Conservation (phyloP, 1,140 invertebrate genomes). For the Ooceraea biroi region DNA sequence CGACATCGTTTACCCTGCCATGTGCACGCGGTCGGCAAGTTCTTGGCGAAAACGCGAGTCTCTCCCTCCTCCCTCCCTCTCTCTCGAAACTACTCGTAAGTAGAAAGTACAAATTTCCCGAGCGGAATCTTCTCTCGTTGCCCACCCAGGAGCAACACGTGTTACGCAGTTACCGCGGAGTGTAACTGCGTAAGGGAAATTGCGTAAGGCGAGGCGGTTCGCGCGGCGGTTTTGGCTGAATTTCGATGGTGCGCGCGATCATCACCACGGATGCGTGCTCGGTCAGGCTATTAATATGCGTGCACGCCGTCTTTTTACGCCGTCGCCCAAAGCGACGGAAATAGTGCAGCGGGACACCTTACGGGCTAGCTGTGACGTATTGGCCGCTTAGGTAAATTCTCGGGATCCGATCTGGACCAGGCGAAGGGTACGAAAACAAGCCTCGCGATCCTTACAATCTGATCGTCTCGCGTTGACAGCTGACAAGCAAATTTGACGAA, state of each 20-base stretch:
- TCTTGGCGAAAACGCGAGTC: constrained; percentile 31
- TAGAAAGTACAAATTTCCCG: constrained; percentile 42
- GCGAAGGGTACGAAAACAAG: background rate
- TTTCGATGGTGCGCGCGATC: constrained; percentile 70
- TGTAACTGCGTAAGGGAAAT: constrained; percentile 40
- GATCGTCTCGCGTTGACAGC: too few species aligned
- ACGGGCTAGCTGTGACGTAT: constrained; percentile 62
- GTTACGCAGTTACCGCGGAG: too few species aligned
- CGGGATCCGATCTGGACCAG: constrained; percentile 22
- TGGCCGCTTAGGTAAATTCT: constrained; percentile 51
- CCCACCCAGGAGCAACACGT: constrained; percentile 17
- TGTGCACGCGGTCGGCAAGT: constrained; percentile 28
- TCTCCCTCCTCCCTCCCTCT: background rate
- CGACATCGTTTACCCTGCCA: constrained; percentile 12
- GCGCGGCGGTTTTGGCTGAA: constrained; percentile 63
- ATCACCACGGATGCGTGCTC: constrained; percentile 67
- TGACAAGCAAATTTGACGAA: too few species aligned
- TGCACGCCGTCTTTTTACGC: constrained; percentile 72
- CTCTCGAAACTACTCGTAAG: constrained; percentile 33
- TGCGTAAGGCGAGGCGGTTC: constrained; percentile 64
- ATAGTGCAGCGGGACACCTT: constrained; percentile 74
- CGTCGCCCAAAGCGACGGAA: constrained; percentile 70
- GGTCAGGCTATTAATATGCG: constrained; percentile 73
- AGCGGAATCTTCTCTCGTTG: background rate
- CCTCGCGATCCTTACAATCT: too few species aligned